Base-by-base conservation (phyloP, 2,113 vertebrate genomes). In the Gobiocypris rarus region DNA sequence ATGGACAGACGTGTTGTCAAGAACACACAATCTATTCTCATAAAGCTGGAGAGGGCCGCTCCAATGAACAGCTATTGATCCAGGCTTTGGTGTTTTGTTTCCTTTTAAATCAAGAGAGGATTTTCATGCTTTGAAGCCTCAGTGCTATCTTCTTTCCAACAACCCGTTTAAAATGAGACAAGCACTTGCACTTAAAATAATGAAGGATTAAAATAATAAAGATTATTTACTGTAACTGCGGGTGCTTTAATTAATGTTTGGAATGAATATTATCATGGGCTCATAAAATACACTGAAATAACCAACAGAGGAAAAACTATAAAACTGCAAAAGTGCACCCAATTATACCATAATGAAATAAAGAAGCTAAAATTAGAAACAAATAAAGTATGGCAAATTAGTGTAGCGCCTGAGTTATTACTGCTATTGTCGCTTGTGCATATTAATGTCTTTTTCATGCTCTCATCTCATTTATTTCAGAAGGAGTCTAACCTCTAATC, bases 21-120 rank as follows among this genome's bases (percentile, higher is more conserved):
- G 65, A 41, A 69, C 52, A 28, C 41, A 48, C 84, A 77, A 61
- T 86, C 80, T 14, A 77, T 82, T 83, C 54, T 80, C 41, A 50
- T 71, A 73, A 73, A 75, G 34, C 58, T 50, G 65, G 28, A n/a
- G 74, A 26, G 43, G 71, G 56, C 26, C 54, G 86, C 69, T 70
- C 56, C 69, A 76, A n/a, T 28, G 70, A 81, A 54, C 77, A 75
- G 11, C 75, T 43, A 81, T 81, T 26, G 76, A 87, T 81, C 77
- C 19, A 19, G 75, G 74, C 45, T 77, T 52, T 76, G 61, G 1
- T 5, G 15, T 77, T 77, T 58, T 38, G 75, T 77, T 77, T 77
- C 54, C 75, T 59, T 77, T 77, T 58, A 58, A 77, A 77, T 77
- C 31, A 41, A 59, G 52, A 24, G 31, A 76, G 28, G 28, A 76